Conservation (phyloP, 2,797 vertebrate genomes). For the Notolepis coatsorum region DNA sequence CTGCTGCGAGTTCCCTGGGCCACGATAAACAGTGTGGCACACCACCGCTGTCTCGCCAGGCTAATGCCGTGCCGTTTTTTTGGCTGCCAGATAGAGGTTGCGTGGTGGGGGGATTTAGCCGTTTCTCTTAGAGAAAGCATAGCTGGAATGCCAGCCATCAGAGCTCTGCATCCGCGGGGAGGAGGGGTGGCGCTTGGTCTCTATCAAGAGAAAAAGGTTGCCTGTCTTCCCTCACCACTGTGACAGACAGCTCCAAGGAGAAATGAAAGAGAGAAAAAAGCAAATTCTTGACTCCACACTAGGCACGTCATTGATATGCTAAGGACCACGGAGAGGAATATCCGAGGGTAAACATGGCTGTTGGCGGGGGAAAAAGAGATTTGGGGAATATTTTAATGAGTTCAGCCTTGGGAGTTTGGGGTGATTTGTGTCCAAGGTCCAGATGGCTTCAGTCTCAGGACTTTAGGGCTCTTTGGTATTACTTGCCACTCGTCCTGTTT, state of each 20-base stretch:
- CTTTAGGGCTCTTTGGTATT: background rate
- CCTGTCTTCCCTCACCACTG: conserved; percentile 69
- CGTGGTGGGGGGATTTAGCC: conserved; percentile 65
- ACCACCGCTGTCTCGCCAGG: conserved; percentile 38
- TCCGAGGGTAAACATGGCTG: conserved; percentile 42
- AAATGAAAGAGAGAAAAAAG: conserved; percentile 60
- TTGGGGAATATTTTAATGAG: conserved; percentile 34
- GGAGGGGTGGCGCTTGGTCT: conserved; percentile 27
- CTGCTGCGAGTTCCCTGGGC: conserved; percentile 22
- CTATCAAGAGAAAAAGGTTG: conserved; percentile 63
- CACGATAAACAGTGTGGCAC: conserved; percentile 29
- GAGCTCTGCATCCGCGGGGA: conserved; percentile 66
- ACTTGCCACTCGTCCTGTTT: too few species aligned
- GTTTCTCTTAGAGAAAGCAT: conserved; percentile 74
- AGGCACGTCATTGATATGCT: conserved; percentile 69
- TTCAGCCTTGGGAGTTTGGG: conserved; percentile 12
- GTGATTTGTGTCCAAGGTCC: background rate
- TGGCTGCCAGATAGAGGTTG: conserved; percentile 60
- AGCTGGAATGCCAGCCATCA: conserved; percentile 78
- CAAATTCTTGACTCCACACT: conserved; percentile 69
- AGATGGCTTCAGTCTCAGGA: background rate
- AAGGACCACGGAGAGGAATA: conserved; percentile 47
- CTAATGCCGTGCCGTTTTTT: conserved; percentile 49
- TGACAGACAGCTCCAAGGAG: conserved; percentile 69
- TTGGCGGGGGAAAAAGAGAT: conserved; percentile 22